phyloP scores from a whole-genome alignment of 2,888 invertebrate species.

The Dolichopus griseipennis region DNA sequence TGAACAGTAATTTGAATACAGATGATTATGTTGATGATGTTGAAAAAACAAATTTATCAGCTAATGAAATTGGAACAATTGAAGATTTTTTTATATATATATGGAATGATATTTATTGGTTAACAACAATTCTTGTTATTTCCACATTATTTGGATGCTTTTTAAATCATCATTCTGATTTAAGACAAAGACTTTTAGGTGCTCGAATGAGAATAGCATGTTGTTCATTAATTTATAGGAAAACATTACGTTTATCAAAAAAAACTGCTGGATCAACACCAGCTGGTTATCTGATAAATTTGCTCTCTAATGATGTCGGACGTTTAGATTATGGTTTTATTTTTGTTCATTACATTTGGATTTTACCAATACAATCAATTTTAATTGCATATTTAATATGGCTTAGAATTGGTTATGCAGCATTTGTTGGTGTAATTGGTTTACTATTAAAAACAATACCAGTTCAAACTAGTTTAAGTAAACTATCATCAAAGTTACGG shows the following conservation, averaged over 20 bases:
- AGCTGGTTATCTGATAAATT: conserved; percentile 84
- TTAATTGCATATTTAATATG: conserved; percentile 70
- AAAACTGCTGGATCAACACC: conserved; percentile 61
- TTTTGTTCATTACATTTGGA: conserved; percentile 80
- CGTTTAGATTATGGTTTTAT: conserved; percentile 80
- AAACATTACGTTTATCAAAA: conserved; percentile 60
- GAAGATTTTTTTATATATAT: conserved; percentile 24
- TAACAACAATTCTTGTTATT: conserved; percentile 36
- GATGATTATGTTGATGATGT: conserved; percentile 10
- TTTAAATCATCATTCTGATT: conserved; percentile 41
- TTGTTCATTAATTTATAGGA: conserved; percentile 58
- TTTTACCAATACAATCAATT: conserved; percentile 60
- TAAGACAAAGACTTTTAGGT: conserved; percentile 45
- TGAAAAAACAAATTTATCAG: conserved; percentile 15
- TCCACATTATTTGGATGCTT: conserved; percentile 35
- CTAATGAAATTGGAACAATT: conserved; percentile 13
- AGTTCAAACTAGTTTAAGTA: conserved; percentile 54
- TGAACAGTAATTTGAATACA: not conserved
- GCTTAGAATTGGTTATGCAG: conserved; percentile 60
- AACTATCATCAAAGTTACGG: conserved; percentile 46
- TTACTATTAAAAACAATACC: conserved; percentile 73
- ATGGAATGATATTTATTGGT: conserved; percentile 37
- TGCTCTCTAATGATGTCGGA: conserved; percentile 88
- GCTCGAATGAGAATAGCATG: conserved; percentile 58
- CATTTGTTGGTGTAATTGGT: conserved; percentile 68